Percentiles rank a stretch among this genome's conserved stretches.
These are phyloP conservation scores for Syritta pipiens DNA, from an alignment of 2,888 invertebrate species.

Conservation along the genomic window DNA sequence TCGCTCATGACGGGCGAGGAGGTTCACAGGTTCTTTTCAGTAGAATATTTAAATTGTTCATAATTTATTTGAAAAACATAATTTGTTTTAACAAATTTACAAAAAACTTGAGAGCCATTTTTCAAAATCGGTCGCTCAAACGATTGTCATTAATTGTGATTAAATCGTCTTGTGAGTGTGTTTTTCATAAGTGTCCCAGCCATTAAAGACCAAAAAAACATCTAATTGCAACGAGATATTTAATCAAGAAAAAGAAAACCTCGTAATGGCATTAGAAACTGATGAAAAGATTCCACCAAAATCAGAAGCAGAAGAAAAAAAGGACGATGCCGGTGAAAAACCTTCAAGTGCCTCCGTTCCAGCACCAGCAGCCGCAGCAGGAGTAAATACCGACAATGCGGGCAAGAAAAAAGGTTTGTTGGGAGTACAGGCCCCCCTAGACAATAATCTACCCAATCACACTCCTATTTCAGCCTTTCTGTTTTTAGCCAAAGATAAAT, in stretches of 20 bases:
- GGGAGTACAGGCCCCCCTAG: neutral
- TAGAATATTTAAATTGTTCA: conserved; percentile 34
- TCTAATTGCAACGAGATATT: conserved; percentile 32
- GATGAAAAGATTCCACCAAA: conserved; percentile 44
- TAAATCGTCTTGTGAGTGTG: conserved; percentile 33
- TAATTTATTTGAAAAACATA: conserved; percentile 31
- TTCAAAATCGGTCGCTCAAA: conserved; percentile 24
- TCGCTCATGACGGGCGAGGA: conserved; percentile 61
- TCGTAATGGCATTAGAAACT: conserved; percentile 67
- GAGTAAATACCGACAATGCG: conserved; percentile 44
- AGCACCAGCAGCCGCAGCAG: conserved; percentile 14
- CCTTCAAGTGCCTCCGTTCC: conserved; percentile 20
- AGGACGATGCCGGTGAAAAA: conserved; percentile 57
- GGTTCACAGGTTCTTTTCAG: conserved; percentile 42
- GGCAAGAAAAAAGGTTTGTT: conserved; percentile 70
- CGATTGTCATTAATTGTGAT: conserved; percentile 20
- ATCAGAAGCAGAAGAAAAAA: conserved; percentile 38
- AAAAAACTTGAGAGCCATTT: conserved; percentile 23
- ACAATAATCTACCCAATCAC: neutral
- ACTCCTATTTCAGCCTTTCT: neutral
- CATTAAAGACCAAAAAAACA: conserved; percentile 15
- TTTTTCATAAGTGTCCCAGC: conserved; percentile 17
- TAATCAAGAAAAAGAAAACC: conserved; percentile 28
- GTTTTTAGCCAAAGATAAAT: neutral
- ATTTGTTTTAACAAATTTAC: conserved; percentile 23